A percentile compares a stretch with the other conserved stretches of the same genome.
Conservation (phyloP, 2,113 vertebrate genomes). For the Tachysurus vachellii region DNA sequence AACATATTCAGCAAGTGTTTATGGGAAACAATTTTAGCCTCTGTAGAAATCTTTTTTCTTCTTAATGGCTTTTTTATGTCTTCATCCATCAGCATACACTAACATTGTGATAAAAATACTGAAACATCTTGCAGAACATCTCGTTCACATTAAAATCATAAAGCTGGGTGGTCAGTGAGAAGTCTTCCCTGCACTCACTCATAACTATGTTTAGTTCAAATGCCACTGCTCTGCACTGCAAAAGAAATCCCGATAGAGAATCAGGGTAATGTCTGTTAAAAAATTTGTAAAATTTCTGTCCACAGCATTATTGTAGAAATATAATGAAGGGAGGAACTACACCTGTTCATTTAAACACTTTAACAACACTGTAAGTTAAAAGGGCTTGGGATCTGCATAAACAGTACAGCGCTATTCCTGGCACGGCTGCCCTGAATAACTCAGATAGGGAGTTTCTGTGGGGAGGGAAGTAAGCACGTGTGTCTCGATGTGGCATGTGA, state of each 20-base stretch:
- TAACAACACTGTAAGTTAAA: conserved; percentile 29
- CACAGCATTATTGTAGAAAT: not conserved
- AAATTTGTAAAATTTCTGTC: not conserved
- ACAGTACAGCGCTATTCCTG: conserved; percentile 58
- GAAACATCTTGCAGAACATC: conserved; percentile 68
- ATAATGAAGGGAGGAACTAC: not conserved
- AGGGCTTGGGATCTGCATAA: conserved; percentile 47
- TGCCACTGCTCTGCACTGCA: not conserved
- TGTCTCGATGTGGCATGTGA: conserved; percentile 49
- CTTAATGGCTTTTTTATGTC: not conserved
- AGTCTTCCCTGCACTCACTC: not conserved
- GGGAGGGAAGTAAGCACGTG: conserved; percentile 51
- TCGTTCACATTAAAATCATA: conserved; percentile 64
- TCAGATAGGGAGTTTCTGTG: conserved; percentile 56
- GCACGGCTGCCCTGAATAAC: conserved; percentile 55
- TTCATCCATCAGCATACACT: not conserved
- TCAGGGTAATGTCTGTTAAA: not conserved
- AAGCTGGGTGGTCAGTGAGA: conserved; percentile 58
- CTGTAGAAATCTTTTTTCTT: not conserved
- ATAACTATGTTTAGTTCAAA: not conserved
- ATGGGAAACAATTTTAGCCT: not conserved
- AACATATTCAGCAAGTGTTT: not conserved
- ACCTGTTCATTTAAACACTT: conserved; percentile 35
- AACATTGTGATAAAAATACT: conserved; percentile 29
- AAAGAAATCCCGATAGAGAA: not conserved